Evolutionary conservation across 2,797 vertebrate species (phyloP).

Genomic region (Paratrypauchen microcephalus): DNA sequence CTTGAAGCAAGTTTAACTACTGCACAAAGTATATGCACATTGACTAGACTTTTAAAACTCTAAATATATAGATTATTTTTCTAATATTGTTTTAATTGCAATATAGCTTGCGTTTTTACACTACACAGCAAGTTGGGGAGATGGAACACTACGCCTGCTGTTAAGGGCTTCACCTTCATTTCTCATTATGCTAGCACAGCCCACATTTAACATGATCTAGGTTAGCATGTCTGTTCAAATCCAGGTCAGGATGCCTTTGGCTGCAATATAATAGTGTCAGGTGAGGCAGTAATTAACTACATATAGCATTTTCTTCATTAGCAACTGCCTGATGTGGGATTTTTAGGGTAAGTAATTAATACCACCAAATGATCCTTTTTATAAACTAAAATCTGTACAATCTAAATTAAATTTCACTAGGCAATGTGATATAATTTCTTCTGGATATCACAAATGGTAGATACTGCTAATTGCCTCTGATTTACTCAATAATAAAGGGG

Average conservation of each 20-base stretch:
- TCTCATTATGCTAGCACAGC: neutral
- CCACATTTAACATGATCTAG: constrained; percentile 9
- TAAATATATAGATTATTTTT: too few relatives aligned
- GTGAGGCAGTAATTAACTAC: constrained; percentile 53
- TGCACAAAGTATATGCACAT: too few relatives aligned
- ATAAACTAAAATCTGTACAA: constrained; percentile 17
- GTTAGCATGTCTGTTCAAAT: constrained; percentile 27
- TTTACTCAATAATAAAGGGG: constrained; percentile 27
- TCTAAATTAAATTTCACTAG: constrained; percentile 15
- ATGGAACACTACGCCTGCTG: neutral
- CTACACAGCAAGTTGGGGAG: too few relatives aligned
- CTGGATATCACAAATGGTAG: neutral
- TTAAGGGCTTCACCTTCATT: neutral
- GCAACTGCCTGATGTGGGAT: constrained; percentile 56
- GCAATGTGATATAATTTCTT: constrained; percentile 4
- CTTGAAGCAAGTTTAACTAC: too few relatives aligned
- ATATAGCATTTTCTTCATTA: constrained; percentile 36
- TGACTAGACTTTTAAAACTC: too few relatives aligned
- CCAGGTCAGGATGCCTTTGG: constrained; percentile 23
- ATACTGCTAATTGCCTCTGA: constrained; percentile 22
- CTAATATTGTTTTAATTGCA: too few relatives aligned
- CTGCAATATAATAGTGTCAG: constrained; percentile 28
- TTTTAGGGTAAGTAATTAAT: constrained; percentile 32
- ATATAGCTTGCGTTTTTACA: too few relatives aligned
- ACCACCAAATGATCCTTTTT: constrained; percentile 12